A percentile compares a stretch with the other conserved stretches of the same genome.
Evolutionary conservation across 2,888 invertebrate species (phyloP).

Genomic region (Carabus problematicus): DNA sequence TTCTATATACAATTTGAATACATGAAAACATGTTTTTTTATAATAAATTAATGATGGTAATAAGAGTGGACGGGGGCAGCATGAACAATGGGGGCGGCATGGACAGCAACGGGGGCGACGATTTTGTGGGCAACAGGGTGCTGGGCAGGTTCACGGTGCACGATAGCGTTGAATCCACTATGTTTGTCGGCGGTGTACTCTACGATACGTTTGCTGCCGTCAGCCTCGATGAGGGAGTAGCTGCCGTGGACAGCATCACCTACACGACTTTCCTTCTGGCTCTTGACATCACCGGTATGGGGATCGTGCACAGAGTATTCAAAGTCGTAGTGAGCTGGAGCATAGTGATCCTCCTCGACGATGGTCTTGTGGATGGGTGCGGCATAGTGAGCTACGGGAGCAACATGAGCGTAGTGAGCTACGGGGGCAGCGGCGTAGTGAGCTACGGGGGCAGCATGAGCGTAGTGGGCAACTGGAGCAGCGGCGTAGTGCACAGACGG

Average conservation of each 20-base stretch:
- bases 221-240: conserved; percentile 63
- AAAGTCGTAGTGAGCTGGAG: conserved; percentile 61
- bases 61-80: conserved; percentile 45
- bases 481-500: conserved; percentile 55
- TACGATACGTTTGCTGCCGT: conserved; percentile 63
- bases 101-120: conserved; percentile 53
- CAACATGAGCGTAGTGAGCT: conserved; percentile 35
- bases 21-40: no score
- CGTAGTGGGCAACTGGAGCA: conserved; percentile 55
- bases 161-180: conserved; percentile 64
- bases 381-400: conserved; percentile 45
- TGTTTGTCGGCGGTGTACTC: conserved; percentile 63
- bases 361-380: conserved; percentile 54
- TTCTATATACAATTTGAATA: no score
- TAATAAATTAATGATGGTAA: no score
- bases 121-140: conserved; percentile 51
- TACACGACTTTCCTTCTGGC: conserved; percentile 62
- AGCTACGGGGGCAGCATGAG: conserved; percentile 59
- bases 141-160: conserved; percentile 60
- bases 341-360: conserved; percentile 56
- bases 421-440: conserved; percentile 51
- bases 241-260: conserved; percentile 63
- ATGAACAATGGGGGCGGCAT: conserved; percentile 50
- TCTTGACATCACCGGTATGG: conserved; percentile 63
- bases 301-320: conserved; percentile 61